These are phyloP conservation scores for Phymorhynchus buccinoides DNA, from an alignment of 1,140 invertebrate genomes.

Conservation along the genomic window DNA sequence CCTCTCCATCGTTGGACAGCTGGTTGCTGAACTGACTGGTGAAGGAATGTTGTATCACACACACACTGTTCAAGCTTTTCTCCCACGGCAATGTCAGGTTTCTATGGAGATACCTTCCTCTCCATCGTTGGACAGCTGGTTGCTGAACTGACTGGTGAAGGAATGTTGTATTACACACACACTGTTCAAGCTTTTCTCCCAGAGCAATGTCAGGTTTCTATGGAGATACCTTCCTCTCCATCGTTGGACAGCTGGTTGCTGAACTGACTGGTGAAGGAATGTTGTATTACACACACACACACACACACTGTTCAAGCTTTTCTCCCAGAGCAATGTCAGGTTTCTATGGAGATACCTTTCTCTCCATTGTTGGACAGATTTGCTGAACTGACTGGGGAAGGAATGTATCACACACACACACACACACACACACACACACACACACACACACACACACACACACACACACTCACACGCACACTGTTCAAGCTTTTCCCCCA, in stretches of 20 bases:
- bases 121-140: constrained; percentile 71
- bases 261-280: constrained; percentile 81
- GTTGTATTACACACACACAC: no score
- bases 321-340: neutral
- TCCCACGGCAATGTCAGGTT: no score
- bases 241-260: constrained; percentile 71
- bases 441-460: no score
- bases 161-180: constrained; percentile 77
- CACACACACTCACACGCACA: neutral
- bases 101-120: no score
- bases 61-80: neutral
- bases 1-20: constrained; percentile 65
- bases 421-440: neutral
- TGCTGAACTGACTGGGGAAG: constrained; percentile 74
- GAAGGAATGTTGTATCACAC: constrained; percentile 82
- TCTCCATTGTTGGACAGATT: constrained; percentile 71
- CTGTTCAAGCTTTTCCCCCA: neutral
- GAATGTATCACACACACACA: no score
- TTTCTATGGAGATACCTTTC: no score
- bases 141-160: constrained; percentile 77
- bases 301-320: neutral
- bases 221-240: constrained; percentile 50
- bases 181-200: neutral
- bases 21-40: constrained; percentile 74
- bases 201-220: no score